Base-by-base conservation (phyloP, 92 coral and sea anemone genomes). In the Meandrina meandrites region DNA sequence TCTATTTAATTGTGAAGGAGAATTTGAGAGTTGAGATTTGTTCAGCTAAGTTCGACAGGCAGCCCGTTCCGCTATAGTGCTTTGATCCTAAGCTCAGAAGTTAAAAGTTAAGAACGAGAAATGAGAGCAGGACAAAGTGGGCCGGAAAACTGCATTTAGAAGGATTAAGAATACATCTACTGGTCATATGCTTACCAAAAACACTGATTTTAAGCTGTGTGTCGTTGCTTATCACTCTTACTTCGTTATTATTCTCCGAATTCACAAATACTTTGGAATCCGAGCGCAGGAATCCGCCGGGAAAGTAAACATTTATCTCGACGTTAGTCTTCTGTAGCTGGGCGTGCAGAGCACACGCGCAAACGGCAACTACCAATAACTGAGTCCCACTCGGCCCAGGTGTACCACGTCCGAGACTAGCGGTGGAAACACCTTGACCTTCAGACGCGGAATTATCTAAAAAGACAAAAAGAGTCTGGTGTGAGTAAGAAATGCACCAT, bases 331-430 rank as follows among this genome's bases (percentile, higher is more conserved):
- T 66, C 48, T 47, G 73, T 71, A 86, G 64, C 50, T 85, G 92
- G 60, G 91, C 94, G 68, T 93, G 94, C 37, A 75, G 32, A 14
- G 84, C 89, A 81, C 93, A 94, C 79, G 92, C 50, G 85, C 88
- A 84, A 68, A 88, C 90, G 56, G 89, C 74, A 83, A 90, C 88
- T 60, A 92, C 82, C 50, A 86, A 12, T 15, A 83, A 72, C 34
- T 57, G 87, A 35, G 87, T 73, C 10, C 71, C 51, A 53, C 83
- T 58, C 4, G 35, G 70, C 13, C 74, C 16, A 32, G 77, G 79
- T 24, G 5, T 34, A 11, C 27, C 78, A 11, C 40, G 14, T 8
- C 53, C 12, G 2, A 15, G 56, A 53, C 88, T 28, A 30, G 72
- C 79, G 34, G 76, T 88, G 14, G 90, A 80, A 69, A 81, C 71